Base-by-base conservation (phyloP, 2,797 vertebrate species). In the Otus scops region DNA sequence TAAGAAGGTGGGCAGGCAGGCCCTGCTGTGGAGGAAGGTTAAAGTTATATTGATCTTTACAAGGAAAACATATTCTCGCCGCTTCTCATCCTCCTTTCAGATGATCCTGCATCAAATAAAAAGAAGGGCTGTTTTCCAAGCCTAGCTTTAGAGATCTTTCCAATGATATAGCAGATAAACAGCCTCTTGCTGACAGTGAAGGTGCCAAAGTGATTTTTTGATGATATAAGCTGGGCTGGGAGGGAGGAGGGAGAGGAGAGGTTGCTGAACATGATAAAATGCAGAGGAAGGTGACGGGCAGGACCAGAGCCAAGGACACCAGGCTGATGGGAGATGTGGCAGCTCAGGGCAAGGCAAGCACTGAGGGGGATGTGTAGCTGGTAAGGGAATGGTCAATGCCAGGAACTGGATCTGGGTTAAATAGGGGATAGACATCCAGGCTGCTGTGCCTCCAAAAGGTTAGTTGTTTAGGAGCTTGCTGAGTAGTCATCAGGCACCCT, bases 1-100 rank as follows among this genome's bases (percentile, higher is more conserved):
- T 57, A 51, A 61, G 51, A 50, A 93, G 74, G 57, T 53, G 38
- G 88, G 79, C 93, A 94, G 48, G 93, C 80, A 85, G 69, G 47
- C 34, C 39, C 79, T 91, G 74, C 75, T 75, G 65, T 13, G 4
- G 87, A 77, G 79, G 84, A 93, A 97, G 92, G 96, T 97, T 97
- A 97, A 97, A 97, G 67, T 60, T n/a, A 2, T 96, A 97, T 97
- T 97, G 97, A 98, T 98, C 96, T 93, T 86, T 82, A 97, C 91
- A 89, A 90, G 85, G 80, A 89, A 98, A 98, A 97, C 96, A 97
- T 79, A 81, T 93, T 96, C 85, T 95, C 3, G 3, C 53, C 2
- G 30, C 87, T 95, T 97, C 95, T 97, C 73, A 95, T 97, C 83
- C 94, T 93, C 80, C 82, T 96, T 97, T 97, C 96, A 97, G 94